Percentiles rank a stretch among this genome's conserved stretches.
phyloP scores from a whole-genome alignment of 2,888 invertebrate genomes.

The Aphidoletes aphidimyza region DNA sequence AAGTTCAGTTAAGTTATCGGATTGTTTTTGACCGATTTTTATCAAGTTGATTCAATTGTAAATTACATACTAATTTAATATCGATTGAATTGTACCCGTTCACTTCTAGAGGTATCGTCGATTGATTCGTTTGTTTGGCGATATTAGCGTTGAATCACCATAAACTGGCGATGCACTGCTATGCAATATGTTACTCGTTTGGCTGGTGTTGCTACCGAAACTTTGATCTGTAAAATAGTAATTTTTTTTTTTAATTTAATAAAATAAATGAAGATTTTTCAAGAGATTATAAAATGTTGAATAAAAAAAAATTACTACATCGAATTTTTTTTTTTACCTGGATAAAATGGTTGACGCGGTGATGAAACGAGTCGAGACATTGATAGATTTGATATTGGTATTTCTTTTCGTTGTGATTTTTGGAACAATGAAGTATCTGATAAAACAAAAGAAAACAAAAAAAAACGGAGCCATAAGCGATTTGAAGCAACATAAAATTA shows the following conservation, averaged over 20 bases:
- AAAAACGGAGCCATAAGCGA: not conserved
- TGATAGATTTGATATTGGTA: not conserved
- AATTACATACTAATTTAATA: not conserved
- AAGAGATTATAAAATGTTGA: not conserved
- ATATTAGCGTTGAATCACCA: constrained; percentile 62
- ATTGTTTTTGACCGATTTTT: too few species aligned
- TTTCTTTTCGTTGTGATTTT: not conserved
- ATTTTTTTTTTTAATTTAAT: not conserved
- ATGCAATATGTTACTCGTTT: not conserved
- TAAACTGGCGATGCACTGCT: constrained; percentile 62
- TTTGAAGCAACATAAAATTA: not conserved
- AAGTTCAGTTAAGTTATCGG: too few species aligned
- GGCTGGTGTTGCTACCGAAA: constrained; percentile 7
- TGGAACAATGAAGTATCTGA: constrained; percentile 21
- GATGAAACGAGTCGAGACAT: not conserved
- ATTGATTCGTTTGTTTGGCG: constrained; percentile 62
- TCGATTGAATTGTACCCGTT: not conserved
- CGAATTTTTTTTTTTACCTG: not conserved
- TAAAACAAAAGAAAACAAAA: not conserved
- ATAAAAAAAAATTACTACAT: not conserved
- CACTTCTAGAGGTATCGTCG: constrained; percentile 60
- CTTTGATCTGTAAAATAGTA: not conserved
- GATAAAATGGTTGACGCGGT: not conserved
- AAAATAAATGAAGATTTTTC: not conserved
- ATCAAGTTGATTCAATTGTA: too few species aligned